Conservation (phyloP, 2,888 invertebrate species). For the Xanthostigma xanthostigma region DNA sequence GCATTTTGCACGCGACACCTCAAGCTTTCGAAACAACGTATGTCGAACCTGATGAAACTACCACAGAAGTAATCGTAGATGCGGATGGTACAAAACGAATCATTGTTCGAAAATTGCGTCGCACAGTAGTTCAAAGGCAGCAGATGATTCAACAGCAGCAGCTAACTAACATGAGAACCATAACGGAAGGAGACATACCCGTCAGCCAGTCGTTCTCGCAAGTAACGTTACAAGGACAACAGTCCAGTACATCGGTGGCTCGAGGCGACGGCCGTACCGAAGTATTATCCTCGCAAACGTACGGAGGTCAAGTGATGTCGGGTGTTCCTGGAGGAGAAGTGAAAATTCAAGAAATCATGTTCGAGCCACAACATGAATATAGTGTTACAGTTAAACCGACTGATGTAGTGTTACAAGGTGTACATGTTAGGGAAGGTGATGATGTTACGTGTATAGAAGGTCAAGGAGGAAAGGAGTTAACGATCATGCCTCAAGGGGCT, state of each 20-base stretch:
- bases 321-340: constrained; percentile 47
- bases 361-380: constrained; percentile 42
- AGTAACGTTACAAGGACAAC: constrained; percentile 49
- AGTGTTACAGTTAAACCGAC: constrained; percentile 36
- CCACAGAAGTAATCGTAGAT: constrained; percentile 65
- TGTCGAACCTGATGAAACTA: constrained; percentile 69
- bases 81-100: constrained; percentile 69
- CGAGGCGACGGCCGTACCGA: constrained; percentile 46
- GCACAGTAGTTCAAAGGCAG: constrained; percentile 49
- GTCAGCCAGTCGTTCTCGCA: constrained; percentile 50
- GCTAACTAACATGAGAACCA: constrained; percentile 36
- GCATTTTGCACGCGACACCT: constrained; percentile 54
- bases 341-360: constrained; percentile 48
- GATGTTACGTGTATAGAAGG: constrained; percentile 21
- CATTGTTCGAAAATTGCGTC: constrained; percentile 56
- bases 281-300: constrained; percentile 44
- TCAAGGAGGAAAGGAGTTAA: neutral
- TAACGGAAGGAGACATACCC: constrained; percentile 38
- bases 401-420: constrained; percentile 24
- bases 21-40: constrained; percentile 69
- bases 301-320: constrained; percentile 46
- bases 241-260: constrained; percentile 40
- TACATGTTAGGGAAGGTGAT: constrained; percentile 29
- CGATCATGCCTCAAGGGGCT: constrained; percentile 20
- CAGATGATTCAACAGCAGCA: constrained; percentile 48